Evolutionary conservation across 2,113 vertebrate genomes (phyloP).

Genomic region (Chelonoidis abingdonii): DNA sequence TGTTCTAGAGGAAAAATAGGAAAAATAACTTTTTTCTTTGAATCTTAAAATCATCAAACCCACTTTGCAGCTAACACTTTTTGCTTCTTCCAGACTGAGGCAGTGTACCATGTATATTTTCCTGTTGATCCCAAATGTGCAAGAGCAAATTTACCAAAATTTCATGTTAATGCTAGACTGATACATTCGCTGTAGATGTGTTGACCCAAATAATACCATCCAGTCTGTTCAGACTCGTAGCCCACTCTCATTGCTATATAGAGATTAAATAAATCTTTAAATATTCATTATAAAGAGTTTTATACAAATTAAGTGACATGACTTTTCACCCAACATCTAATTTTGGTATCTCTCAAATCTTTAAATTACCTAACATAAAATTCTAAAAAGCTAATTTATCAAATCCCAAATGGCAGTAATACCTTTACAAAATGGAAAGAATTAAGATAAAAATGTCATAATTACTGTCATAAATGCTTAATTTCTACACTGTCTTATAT

Average conservation of each 20-base stretch:
- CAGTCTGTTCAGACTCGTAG: neutral
- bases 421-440: neutral
- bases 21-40: neutral
- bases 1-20: neutral
- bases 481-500: neutral
- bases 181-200: neutral
- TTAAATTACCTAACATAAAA: neutral
- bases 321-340: neutral
- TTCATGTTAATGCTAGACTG: neutral
- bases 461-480: neutral
- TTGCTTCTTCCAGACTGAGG: neutral
- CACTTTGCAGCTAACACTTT: neutral
- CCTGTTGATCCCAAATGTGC: neutral
- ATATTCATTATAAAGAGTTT: neutral
- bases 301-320: neutral
- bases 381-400: neutral
- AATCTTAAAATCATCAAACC: neutral
- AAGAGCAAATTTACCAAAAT: no score
- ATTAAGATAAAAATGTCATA: neutral
- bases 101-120: neutral
- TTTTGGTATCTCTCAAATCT: neutral
- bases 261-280: neutral
- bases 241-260: neutral
- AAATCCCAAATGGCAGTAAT: neutral
- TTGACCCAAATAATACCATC: neutral